Percentiles rank a stretch among this genome's conserved stretches.
Conservation (phyloP, 1,140 invertebrate species). For the Brachionus asplanchnoidis region DNA sequence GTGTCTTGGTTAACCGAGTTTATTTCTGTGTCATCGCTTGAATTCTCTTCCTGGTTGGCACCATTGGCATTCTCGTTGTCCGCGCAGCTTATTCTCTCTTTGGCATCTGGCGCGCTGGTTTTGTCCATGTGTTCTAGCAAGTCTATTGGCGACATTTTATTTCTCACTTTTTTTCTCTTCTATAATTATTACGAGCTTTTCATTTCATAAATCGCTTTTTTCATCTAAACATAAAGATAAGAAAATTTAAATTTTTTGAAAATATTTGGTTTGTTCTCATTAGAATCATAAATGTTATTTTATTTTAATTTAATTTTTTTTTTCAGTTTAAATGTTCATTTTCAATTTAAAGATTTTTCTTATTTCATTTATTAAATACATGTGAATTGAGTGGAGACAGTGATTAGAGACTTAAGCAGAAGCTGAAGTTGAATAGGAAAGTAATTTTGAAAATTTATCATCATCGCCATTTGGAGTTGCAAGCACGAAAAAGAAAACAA, state of each 20-base stretch:
- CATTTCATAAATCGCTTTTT: slow-evolving; percentile 3
- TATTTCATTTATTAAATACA: background rate
- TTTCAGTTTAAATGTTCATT: background rate
- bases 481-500: background rate
- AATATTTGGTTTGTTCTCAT: background rate
- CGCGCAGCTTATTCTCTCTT: background rate
- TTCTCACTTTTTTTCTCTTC: background rate
- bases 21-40: slow-evolving; percentile 37
- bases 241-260: background rate
- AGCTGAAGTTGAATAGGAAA: background rate
- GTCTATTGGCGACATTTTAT: slow-evolving; percentile 10
- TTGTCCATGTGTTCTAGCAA: background rate
- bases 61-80: background rate
- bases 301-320: background rate
- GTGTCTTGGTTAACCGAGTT: slow-evolving; percentile 38
- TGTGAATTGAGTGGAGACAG: background rate
- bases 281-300: background rate
- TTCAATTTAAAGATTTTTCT: background rate
- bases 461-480: background rate
- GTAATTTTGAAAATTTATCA: background rate
- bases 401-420: background rate
- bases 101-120: background rate
- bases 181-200: background rate
- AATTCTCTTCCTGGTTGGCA: background rate
- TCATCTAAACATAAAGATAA: background rate